Conservation (phyloP, 2,888 invertebrate genomes). For the Podabrus alpinus region DNA sequence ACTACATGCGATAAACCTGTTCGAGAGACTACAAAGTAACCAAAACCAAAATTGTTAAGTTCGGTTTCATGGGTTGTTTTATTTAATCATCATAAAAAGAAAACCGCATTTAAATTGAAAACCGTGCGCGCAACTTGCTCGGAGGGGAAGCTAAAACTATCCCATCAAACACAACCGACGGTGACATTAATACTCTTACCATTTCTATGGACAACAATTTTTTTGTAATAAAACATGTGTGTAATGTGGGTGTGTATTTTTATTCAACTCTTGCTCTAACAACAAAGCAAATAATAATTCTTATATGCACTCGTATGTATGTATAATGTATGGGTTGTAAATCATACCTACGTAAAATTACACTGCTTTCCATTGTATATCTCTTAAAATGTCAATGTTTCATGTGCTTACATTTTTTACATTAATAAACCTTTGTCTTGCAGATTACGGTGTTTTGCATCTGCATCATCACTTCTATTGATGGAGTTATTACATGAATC, state of each 20-base stretch:
- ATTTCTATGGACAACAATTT: background rate
- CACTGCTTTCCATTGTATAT: conserved; percentile 13
- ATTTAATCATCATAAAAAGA: background rate
- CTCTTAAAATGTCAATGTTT: conserved; percentile 17
- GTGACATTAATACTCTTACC: background rate
- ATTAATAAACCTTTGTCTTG: conserved; percentile 8
- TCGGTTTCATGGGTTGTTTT: background rate
- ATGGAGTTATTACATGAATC: background rate
- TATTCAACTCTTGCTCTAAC: background rate
- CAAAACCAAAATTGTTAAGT: background rate
- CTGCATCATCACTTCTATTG: background rate
- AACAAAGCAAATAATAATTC: conserved; percentile 12
- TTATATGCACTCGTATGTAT: conserved; percentile 7
- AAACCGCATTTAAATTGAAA: background rate
- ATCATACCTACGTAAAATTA: conserved; percentile 22
- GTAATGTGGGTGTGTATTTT: conserved; percentile 9
- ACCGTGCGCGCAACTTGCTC: background rate
- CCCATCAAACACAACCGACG: background rate
- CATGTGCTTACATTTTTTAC: conserved; percentile 3
- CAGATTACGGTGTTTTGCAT: conserved; percentile 5
- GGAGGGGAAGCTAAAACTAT: background rate
- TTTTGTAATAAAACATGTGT: background rate
- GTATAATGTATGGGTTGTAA: conserved; percentile 8
- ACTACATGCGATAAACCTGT: background rate
- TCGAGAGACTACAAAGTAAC: background rate